Percentiles rank a stretch among this genome's conserved stretches.
Conservation (phyloP, 2,797 vertebrate genomes). For the Aselliscus stoliczkanus region DNA sequence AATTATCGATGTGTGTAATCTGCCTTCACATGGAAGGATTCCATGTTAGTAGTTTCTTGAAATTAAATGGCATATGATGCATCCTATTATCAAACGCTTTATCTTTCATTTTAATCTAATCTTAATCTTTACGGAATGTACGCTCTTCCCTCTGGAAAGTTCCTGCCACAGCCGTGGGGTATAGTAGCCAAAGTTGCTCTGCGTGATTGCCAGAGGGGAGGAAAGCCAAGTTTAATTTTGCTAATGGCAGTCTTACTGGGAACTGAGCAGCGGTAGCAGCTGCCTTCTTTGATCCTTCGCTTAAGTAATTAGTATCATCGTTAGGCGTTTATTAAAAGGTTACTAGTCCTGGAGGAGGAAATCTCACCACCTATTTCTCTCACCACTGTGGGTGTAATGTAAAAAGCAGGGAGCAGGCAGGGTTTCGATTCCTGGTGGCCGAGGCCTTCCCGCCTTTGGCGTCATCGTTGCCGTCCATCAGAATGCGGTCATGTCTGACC, state of each 20-base stretch:
- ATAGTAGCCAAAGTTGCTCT: not conserved
- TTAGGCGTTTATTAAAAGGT: not conserved
- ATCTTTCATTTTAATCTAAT: not conserved
- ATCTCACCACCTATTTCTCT: not conserved
- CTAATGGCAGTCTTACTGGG: not conserved
- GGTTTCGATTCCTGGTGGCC: fast-evolving
- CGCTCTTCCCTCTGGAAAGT: not conserved
- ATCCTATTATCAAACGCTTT: not conserved
- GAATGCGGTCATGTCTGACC: not conserved
- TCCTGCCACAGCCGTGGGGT: not conserved
- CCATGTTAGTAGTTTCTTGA: not conserved
- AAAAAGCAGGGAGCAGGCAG: too few species aligned
- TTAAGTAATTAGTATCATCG: not conserved
- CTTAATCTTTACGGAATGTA: not conserved
- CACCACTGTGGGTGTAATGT: not conserved
- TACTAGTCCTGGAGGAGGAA: not conserved
- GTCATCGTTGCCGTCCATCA: fast-evolving
- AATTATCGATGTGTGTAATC: not conserved
- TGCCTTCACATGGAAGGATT: not conserved
- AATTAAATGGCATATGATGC: not conserved
- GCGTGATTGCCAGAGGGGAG: not conserved
- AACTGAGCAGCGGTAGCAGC: not conserved
- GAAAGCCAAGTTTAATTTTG: not conserved
- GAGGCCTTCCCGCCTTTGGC: fast-evolving
- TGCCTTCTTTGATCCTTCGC: not conserved